Percentiles rank a stretch among this genome's conserved stretches.
Evolutionary conservation across 2,797 vertebrate genomes (phyloP).

Genomic region (Epinephelus malabaricus): DNA sequence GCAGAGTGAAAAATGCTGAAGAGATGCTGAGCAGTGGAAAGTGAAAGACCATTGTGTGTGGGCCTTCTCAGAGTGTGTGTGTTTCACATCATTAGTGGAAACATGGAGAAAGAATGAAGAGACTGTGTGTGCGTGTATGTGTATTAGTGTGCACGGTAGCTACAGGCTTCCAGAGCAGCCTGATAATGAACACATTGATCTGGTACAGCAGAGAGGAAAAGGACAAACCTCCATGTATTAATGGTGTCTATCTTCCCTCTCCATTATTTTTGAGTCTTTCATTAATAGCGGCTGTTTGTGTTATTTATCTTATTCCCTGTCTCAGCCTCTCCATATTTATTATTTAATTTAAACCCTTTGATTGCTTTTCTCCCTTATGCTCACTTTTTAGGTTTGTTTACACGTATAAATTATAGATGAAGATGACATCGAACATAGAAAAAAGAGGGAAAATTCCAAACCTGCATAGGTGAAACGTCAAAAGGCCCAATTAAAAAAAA

Average conservation of each 20-base stretch:
- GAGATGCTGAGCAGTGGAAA: conserved; percentile 20
- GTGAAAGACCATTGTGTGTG: conserved; percentile 10
- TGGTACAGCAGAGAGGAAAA: conserved; percentile 63
- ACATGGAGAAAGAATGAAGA: conserved; percentile 29
- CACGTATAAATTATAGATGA: conserved; percentile 45
- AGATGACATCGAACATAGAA: conserved; percentile 18
- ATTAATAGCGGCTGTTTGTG: conserved; percentile 29
- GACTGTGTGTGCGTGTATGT: conserved; percentile 13
- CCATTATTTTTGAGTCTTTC: conserved; percentile 37
- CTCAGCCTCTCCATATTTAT: neutral
- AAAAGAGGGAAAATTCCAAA: conserved; percentile 20
- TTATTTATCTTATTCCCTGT: conserved; percentile 22
- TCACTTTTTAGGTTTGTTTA: conserved; percentile 46
- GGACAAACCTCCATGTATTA: conserved; percentile 61
- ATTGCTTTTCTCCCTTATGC: neutral
- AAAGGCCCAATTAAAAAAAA: neutral
- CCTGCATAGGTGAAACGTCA: conserved; percentile 30
- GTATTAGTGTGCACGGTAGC: conserved; percentile 40
- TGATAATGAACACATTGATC: conserved; percentile 81
- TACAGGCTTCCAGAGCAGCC: conserved; percentile 64
- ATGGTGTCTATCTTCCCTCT: conserved; percentile 28
- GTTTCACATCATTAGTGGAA: conserved; percentile 59
- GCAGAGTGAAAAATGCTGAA: conserved; percentile 20
- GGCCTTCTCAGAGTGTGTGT: conserved; percentile 16
- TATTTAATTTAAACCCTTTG: conserved; percentile 36